Evolutionary conservation across 2,113 vertebrate species (phyloP), one percentile per base, ranked within the genome.

Genomic region (Canis aureus): DNA sequence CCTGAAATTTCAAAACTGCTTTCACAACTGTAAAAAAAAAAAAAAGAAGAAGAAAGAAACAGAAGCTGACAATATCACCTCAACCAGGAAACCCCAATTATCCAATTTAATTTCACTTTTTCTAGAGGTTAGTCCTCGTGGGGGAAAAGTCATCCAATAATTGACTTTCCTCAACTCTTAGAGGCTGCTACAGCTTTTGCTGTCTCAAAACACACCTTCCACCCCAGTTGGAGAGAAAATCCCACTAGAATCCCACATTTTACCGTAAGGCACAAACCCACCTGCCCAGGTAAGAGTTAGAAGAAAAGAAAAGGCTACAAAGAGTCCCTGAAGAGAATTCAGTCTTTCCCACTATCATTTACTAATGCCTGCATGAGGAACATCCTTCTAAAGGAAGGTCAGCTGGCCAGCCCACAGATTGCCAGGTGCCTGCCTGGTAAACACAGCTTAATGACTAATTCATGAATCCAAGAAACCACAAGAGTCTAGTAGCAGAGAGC

Each of bases 371-470:
- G n/a, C 87, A 79, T 19, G 91, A 87, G n/a, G 76, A 94, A 71
- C 11, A 60, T 86, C 60, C 11, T 84, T 51, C n/a, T 43, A 32
- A 76, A 89, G 87, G 66, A 35, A 96, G 53, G 11, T 25, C 82
- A 20, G n/a, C 82, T 79, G 93, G 81, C 92, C 57, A 92, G 94
- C 23, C 87, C 83, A 74, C 64, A 11, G 76, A 83, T 5, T 59
- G 66, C 51, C 53, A 89, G 88, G 27, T 11, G 93, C 89, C 23
- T 87, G 32, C 43, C 55, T 49, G 74, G 76, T 94, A 93, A 98
- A 94, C 22, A 94, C 89, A 66, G 86, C 32, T 69, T 81, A 59
- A 78, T 96, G 79, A 88, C 57, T 98, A 94, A 98, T 97, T 98
- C 94, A 97, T 95, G 0, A 97, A 96, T 93, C 94, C 88, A 96